Percentiles rank a stretch among this genome's conserved stretches.
Conservation (phyloP, 1,140 invertebrate species). For the Cydia fagiglandana region DNA sequence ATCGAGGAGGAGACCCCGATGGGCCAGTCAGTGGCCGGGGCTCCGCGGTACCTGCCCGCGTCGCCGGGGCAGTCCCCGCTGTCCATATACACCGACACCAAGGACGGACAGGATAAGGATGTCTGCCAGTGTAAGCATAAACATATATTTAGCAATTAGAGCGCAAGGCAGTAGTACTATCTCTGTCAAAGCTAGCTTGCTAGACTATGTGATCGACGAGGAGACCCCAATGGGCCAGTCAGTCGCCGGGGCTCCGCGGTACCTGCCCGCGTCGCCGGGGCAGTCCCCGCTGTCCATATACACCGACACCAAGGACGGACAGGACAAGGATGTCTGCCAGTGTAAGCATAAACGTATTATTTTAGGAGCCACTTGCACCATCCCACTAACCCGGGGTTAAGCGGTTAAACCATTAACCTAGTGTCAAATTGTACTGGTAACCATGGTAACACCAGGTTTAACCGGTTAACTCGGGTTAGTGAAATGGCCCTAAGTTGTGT, state of each 20-base stretch:
- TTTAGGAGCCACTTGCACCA: too few species aligned
- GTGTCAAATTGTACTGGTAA: too few species aligned
- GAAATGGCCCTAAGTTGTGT: too few species aligned
- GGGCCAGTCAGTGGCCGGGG: constrained; percentile 37
- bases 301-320: not conserved
- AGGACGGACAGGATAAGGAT: not conserved
- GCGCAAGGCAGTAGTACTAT: too few species aligned
- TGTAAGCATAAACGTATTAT: not conserved
- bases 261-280: not conserved
- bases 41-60: not conserved
- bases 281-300: constrained; percentile 39
- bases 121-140: constrained; percentile 21
- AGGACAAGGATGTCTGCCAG: constrained; percentile 21
- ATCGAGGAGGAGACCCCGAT: constrained; percentile 56
- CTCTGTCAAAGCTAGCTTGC: too few species aligned
- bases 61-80: constrained; percentile 36
- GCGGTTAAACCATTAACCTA: too few species aligned
- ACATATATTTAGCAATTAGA: not conserved
- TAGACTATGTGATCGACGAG: constrained; percentile 41
- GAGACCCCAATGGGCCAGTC: constrained; percentile 51
- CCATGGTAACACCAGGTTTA: too few species aligned
- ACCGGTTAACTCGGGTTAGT: too few species aligned
- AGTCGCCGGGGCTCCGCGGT: not conserved
- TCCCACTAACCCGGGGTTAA: too few species aligned
- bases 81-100: constrained; percentile 31